These are phyloP conservation scores for Furnarius figulus DNA, from an alignment of 2,113 vertebrate species.

Conservation along the genomic window DNA sequence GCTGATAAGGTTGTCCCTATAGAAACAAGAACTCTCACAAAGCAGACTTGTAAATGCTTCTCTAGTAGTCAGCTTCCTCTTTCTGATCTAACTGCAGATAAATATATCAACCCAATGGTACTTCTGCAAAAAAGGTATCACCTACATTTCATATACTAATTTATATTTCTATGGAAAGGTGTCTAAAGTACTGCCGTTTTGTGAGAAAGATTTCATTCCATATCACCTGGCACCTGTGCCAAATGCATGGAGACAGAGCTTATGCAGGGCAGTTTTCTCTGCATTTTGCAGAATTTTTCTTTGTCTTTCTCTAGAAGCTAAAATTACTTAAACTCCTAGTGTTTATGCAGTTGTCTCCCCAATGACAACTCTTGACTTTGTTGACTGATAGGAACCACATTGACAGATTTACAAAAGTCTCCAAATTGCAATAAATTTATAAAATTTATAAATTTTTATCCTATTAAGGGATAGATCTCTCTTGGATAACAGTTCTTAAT, in stretches of 20 bases:
- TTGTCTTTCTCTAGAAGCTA: not conserved
- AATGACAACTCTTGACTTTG: not conserved
- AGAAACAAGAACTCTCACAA: not conserved
- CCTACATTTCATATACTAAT: not conserved
- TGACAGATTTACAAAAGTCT: not conserved
- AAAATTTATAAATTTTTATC: not conserved
- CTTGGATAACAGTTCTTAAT: not conserved
- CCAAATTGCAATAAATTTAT: not conserved
- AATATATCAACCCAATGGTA: not conserved
- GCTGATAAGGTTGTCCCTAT: not conserved
- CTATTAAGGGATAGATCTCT: not conserved
- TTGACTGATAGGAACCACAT: not conserved
- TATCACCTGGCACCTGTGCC: not conserved
- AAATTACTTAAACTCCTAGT: not conserved
- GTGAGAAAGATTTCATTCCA: not conserved
- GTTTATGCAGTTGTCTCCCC: not conserved
- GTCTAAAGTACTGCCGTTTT: not conserved
- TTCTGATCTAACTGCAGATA: not conserved
- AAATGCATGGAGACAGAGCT: not conserved
- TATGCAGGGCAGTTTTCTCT: not conserved
- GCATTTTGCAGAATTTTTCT: not conserved
- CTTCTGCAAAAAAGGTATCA: not conserved
- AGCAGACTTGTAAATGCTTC: not conserved
- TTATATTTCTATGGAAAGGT: not conserved
- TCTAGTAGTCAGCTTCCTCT: not conserved